These are phyloP conservation scores for Mythimna ferrago DNA, from an alignment of 2,888 invertebrate species.

Conservation along the genomic window DNA sequence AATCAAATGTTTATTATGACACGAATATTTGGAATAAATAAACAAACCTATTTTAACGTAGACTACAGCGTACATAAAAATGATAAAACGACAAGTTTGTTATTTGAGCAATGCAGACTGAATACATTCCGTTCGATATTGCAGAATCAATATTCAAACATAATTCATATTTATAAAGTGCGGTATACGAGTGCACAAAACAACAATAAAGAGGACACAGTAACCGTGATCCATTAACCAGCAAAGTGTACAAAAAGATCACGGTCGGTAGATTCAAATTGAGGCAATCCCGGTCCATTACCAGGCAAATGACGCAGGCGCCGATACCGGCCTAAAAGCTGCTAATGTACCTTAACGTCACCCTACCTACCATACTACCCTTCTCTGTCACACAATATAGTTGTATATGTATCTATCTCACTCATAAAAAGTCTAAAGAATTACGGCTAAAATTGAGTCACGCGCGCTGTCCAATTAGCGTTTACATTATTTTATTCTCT, in stretches of 20 bases:
- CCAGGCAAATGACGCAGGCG: constrained; percentile 82
- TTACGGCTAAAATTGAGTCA: constrained; percentile 79
- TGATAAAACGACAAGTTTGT: not conserved
- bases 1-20: constrained; percentile 44
- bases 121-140: constrained; percentile 2
- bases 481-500: constrained; percentile 67
- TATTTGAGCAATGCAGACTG: constrained; percentile 6
- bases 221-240: constrained; percentile 75
- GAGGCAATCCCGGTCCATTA: constrained; percentile 84
- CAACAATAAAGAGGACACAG: constrained; percentile 41
- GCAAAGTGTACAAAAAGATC: constrained; percentile 73
- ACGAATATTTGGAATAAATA: constrained; percentile 36
- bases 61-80: constrained; percentile 21
- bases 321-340: constrained; percentile 82
- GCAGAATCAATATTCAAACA: constrained; percentile 30
- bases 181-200: constrained; percentile 46
- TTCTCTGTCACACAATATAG: constrained; percentile 68
- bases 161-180: constrained; percentile 38
- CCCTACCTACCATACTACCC: constrained; percentile 69
- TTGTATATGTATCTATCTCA: constrained; percentile 66
- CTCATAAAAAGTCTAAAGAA: constrained; percentile 73
- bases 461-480: constrained; percentile 80
- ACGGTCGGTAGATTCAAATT: constrained; percentile 81
- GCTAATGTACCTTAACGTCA: constrained; percentile 81
- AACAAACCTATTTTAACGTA: constrained; percentile 20